A percentile compares a stretch with the other conserved stretches of the same genome.
Conservation (phyloP, 2,888 invertebrate genomes). For the Platynereis dumerilii region DNA sequence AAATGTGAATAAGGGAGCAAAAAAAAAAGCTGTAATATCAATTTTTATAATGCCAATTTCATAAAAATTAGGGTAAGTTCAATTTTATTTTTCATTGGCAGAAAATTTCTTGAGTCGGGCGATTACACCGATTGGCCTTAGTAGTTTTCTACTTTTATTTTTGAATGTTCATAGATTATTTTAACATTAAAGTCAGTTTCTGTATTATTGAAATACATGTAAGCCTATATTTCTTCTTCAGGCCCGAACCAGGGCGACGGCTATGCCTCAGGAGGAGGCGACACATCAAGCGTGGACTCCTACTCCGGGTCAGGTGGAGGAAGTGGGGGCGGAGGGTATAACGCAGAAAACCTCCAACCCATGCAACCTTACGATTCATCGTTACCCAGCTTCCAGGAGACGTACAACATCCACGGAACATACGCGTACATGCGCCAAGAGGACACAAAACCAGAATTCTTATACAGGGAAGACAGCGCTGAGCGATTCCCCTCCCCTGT, state of each 20-base stretch:
- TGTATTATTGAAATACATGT: no score
- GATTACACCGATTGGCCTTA: no score
- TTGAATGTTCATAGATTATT: no score
- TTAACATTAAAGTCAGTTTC: no score
- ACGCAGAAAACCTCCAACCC: neutral
- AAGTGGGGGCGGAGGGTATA: neutral
- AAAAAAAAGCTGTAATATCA: no score
- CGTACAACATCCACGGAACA: conserved; percentile 22
- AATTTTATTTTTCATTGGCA: no score
- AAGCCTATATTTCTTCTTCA: no score
- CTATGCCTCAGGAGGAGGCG: conserved; percentile 3
- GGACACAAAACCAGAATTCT: conserved; percentile 23
- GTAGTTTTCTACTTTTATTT: no score
- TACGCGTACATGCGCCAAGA: conserved; percentile 22
- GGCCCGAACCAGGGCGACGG: neutral
- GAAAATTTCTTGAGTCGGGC: no score
- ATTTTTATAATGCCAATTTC: no score
- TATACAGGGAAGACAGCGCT: neutral
- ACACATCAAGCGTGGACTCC: conserved; percentile 12
- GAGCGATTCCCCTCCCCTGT: conserved; percentile 16
- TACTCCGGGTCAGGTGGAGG: neutral
- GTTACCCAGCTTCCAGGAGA: conserved; percentile 23
- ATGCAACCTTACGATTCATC: conserved; percentile 8
- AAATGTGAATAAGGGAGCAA: no score
- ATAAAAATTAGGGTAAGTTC: no score